Evolutionary conservation across 2,888 invertebrate genomes (phyloP), one percentile per base, ranked within the genome.

Genomic region (Augochlorella aurata): DNA sequence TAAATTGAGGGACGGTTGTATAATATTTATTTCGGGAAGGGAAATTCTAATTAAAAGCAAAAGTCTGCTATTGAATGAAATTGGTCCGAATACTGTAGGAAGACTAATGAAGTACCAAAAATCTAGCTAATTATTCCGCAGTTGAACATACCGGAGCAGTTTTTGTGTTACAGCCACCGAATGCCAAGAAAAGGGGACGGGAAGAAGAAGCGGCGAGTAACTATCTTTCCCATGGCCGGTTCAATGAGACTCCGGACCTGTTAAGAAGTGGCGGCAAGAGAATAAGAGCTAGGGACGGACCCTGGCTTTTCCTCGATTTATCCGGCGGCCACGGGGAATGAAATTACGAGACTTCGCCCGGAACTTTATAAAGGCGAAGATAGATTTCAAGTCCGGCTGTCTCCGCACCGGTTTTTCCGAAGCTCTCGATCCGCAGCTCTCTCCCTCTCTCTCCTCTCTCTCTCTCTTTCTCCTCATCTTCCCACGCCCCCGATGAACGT

Each of bases 341-440:
- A 87, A 87, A 87, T 87, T 87, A 85, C 82, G 77, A 52, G 78
- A 85, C 76, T 75, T 77, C 77, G 74, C 49, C 65, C 38, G 52
- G 67, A 78, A 76, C 77, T 82, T 86, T 78, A 83, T 73, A 76
- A 76, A 45, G 63, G 66, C 24, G 76, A 74, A 77, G 81, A 82
- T 82, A 82, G 82, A 82, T 82, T 82, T 81, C 81, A 74, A 52
- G 61, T 63, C 66, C 45, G 49, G 69, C 47, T 54, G 75, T 81
- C 75, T 14, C 29, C 63, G 9, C 8, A 52, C 54, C 58, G n/a
- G 68, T 81, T 72, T 82, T 69, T 63, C 63, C n/a, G 18, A 52
- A 61, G 18, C 67, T 66, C 21, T 38, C 38, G 38, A 38, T 38
- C 38, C 3, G 38, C 5, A 38, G 38, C 38, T 38, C 38, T 38